These are phyloP conservation scores for Leucoraja erinaceus DNA, from an alignment of 2,113 vertebrate species.

Conservation along the genomic window DNA sequence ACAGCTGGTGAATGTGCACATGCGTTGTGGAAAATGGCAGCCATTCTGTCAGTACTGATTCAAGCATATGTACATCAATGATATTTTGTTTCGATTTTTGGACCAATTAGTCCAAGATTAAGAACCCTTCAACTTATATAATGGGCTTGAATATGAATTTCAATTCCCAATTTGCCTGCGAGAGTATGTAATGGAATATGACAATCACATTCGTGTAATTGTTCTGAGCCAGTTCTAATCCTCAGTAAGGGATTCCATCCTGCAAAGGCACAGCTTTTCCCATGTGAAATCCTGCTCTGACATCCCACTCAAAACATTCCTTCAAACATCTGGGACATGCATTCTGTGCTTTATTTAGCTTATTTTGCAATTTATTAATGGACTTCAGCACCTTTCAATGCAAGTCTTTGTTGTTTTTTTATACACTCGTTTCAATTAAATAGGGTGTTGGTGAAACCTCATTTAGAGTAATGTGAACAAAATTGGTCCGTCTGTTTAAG, in stretches of 20 bases:
- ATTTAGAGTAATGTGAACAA: too few species aligned
- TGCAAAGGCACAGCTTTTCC: not conserved
- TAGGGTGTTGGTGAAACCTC: too few species aligned
- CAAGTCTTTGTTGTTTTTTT: not conserved
- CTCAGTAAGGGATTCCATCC: not conserved
- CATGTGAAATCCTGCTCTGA: not conserved
- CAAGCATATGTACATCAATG: not conserved
- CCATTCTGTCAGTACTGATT: not conserved
- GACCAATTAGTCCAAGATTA: not conserved
- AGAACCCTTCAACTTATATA: not conserved
- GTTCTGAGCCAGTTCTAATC: not conserved
- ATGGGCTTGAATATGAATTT: not conserved
- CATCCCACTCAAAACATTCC: not conserved
- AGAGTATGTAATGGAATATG: not conserved
- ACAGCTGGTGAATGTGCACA: not conserved
- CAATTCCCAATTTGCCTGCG: not conserved
- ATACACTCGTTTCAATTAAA: too few species aligned
- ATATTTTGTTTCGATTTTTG: not conserved
- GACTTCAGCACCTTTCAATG: not conserved
- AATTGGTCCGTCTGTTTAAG: too few species aligned
- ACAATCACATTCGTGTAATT: not conserved
- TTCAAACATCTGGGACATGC: not conserved
- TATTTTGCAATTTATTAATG: not conserved
- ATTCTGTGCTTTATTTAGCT: not conserved
- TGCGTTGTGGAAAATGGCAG: not conserved